Conservation (phyloP, 2,797 vertebrate species). For the Smutsia gigantea region DNA sequence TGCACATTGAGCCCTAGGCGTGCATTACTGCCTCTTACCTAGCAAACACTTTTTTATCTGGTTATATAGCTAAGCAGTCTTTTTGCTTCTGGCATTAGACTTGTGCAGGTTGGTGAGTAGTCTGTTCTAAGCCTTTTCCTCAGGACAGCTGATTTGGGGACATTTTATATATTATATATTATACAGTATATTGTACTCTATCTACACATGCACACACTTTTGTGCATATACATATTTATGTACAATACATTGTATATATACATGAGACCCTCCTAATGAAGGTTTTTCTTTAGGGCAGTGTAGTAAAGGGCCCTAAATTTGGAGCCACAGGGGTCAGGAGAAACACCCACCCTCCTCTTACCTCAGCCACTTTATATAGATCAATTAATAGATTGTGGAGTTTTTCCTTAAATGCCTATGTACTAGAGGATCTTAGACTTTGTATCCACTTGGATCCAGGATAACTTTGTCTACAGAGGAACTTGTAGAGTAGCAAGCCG, state of each 20-base stretch:
- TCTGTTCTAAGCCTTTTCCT: background rate
- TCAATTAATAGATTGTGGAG: background rate
- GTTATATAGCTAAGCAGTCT: background rate
- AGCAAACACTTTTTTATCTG: background rate
- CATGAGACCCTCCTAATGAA: background rate
- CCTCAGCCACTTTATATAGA: background rate
- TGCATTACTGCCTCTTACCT: background rate
- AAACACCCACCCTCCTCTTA: accelerated
- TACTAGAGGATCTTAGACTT: background rate
- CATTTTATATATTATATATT: background rate
- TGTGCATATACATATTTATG: background rate
- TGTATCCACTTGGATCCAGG: background rate
- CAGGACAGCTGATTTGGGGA: background rate
- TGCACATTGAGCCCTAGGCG: background rate
- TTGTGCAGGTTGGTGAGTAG: background rate
- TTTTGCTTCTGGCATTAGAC: background rate
- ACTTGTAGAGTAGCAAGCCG: background rate
- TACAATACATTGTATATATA: no score
- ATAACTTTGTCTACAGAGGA: background rate
- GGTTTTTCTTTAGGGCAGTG: background rate
- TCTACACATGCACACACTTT: no score
- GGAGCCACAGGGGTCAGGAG: background rate
- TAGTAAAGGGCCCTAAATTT: background rate
- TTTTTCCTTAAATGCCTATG: background rate
- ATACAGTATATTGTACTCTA: no score